Evolutionary conservation across 2,797 vertebrate species (phyloP).

Genomic region (Silurus lanzhouensis): DNA sequence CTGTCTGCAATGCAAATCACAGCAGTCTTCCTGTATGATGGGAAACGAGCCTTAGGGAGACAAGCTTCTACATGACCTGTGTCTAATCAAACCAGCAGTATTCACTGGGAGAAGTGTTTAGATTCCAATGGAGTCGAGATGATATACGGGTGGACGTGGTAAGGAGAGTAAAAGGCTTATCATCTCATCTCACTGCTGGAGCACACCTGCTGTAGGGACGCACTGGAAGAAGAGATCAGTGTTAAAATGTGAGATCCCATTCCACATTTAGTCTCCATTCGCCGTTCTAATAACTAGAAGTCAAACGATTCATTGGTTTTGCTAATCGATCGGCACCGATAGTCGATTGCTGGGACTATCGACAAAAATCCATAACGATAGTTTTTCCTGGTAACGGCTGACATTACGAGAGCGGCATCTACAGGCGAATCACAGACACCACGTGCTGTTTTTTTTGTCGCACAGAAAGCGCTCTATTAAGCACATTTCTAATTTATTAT

Average conservation of each 20-base stretch:
- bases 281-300: too few species aligned
- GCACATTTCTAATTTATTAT: too few species aligned
- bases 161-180: background rate
- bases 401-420: too few species aligned
- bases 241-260: background rate
- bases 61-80: conserved; percentile 2
- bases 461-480: too few species aligned
- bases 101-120: conserved; percentile 46
- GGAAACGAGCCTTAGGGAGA: conserved; percentile 47
- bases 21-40: conserved; percentile 34
- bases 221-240: background rate
- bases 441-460: too few species aligned
- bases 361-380: too few species aligned
- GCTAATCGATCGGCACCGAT: too few species aligned
- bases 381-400: too few species aligned
- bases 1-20: background rate
- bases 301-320: too few species aligned
- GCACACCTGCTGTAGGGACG: background rate
- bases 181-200: background rate
- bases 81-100: background rate
- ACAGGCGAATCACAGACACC: too few species aligned
- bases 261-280: too few species aligned
- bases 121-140: background rate
- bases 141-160: background rate
- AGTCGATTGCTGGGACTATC: too few species aligned